Conservation (phyloP, 53 echinoderm and acorn worm genomes). For the Paracentrotus lividus region DNA sequence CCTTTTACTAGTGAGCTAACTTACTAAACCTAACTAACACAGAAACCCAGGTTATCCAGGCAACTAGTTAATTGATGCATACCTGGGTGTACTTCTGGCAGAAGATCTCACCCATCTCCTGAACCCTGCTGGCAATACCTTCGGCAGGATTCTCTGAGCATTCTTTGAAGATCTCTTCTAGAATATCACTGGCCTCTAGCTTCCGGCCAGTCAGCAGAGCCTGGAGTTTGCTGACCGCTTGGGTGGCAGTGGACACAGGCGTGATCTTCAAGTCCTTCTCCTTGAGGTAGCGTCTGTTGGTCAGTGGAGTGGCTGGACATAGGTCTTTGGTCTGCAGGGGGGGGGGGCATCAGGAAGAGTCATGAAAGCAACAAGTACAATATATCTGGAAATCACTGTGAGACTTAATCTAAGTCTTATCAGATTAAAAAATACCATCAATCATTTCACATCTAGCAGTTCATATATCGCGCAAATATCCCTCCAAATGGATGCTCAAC, state of each 20-base stretch:
- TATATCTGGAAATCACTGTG: too few species aligned
- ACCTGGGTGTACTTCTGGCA: constrained; percentile 97
- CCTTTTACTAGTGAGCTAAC: background rate
- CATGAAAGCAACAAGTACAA: background rate
- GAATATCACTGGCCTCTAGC: constrained; percentile 83
- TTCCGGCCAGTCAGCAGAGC: constrained; percentile 88
- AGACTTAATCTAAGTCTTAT: too few species aligned
- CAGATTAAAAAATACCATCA: too few species aligned
- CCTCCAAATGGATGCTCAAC: too few species aligned
- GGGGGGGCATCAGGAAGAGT: background rate
- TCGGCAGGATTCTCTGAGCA: constrained; percentile 88
- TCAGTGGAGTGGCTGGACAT: constrained; percentile 93
- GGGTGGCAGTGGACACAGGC: constrained; percentile 98
- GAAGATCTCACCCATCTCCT: constrained; percentile 92
- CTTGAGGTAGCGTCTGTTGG: constrained; percentile 88
- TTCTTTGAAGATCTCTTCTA: constrained; percentile 79
- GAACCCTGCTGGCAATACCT: constrained; percentile 82
- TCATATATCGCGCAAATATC: too few species aligned
- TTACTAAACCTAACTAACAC: too few species aligned
- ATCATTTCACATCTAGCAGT: too few species aligned
- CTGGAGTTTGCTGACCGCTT: constrained; percentile 96
- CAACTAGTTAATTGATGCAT: constrained; percentile 16
- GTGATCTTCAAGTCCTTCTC: constrained; percentile 87
- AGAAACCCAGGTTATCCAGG: too few species aligned
- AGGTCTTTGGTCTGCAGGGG: constrained; percentile 79